These are phyloP conservation scores for Recurvirostra avosetta DNA, from an alignment of 2,113 vertebrate genomes.

Conservation along the genomic window DNA sequence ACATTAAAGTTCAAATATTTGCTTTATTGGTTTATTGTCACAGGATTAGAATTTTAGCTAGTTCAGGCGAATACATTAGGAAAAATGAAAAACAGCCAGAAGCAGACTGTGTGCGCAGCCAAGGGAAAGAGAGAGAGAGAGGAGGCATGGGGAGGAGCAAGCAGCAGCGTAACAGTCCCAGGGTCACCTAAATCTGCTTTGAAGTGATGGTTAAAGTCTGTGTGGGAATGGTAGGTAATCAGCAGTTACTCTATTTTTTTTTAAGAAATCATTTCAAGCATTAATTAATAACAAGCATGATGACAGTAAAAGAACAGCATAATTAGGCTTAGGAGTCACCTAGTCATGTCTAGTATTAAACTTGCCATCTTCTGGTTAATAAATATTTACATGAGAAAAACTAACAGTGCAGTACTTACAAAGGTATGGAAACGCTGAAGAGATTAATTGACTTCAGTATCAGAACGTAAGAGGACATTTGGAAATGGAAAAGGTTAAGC, in stretches of 20 bases:
- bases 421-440: background rate
- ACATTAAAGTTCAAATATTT: background rate
- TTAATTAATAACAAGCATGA: background rate
- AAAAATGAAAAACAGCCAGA: background rate
- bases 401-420: background rate
- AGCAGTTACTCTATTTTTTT: background rate
- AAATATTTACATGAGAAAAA: background rate
- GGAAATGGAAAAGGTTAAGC: background rate
- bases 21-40: background rate
- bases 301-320: background rate
- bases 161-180: background rate
- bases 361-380: background rate
- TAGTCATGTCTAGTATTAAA: background rate
- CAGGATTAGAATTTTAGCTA: background rate
- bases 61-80: background rate
- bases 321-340: background rate
- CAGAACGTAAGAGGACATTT: accelerated
- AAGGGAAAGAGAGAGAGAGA: too few species aligned
- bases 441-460: background rate
- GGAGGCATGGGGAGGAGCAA: background rate
- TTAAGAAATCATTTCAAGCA: background rate
- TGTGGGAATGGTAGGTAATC: background rate
- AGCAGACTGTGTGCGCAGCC: background rate
- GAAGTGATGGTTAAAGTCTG: background rate
- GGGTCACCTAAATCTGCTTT: background rate